These are phyloP conservation scores for Pristis pectinata DNA, from an alignment of 2,797 vertebrate species.

Conservation along the genomic window DNA sequence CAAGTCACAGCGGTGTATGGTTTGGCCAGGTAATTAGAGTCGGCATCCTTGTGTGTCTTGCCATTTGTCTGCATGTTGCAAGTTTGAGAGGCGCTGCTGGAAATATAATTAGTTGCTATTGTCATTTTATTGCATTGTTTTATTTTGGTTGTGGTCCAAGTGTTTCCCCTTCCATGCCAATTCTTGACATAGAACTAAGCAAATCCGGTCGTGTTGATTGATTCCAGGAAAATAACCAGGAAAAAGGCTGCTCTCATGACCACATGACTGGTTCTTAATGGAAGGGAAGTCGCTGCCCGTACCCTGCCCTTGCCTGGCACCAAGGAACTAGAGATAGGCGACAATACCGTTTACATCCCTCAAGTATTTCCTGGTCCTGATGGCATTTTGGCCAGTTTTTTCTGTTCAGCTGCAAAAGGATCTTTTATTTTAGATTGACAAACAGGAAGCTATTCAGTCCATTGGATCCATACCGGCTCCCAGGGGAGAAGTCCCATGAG, in stretches of 20 bases:
- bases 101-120: no score
- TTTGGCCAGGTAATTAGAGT: no score
- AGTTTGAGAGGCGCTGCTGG: no score
- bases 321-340: background rate
- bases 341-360: background rate
- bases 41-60: no score
- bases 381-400: background rate
- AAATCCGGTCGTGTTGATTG: background rate
- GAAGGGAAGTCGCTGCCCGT: no score
- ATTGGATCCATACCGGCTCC: no score
- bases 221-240: background rate
- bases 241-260: background rate
- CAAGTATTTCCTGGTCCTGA: background rate
- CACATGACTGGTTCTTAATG: background rate
- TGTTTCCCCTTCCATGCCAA: background rate
- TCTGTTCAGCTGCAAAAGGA: no score
- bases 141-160: background rate
- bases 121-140: no score
- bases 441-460: no score
- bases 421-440: no score
- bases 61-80: no score
- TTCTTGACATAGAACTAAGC: background rate
- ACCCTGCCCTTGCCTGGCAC: background rate
- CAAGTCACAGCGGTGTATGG: background rate
- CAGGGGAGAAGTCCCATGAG: no score